Conservation (phyloP, 2,113 vertebrate genomes). For the Patagioenas fasciata region DNA sequence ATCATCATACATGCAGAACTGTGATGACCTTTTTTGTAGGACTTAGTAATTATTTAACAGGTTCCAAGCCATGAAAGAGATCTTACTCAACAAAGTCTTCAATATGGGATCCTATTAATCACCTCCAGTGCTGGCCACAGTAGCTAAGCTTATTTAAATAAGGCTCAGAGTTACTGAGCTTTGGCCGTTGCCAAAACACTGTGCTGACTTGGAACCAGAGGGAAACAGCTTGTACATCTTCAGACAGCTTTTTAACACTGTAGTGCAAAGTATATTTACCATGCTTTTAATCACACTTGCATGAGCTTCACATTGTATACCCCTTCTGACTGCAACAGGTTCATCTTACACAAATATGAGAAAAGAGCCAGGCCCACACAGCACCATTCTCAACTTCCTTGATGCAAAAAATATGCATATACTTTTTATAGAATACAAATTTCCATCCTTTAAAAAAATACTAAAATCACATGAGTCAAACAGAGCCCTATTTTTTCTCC, state of each 20-base stretch:
- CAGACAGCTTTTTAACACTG: background rate
- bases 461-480: background rate
- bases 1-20: fast-evolving
- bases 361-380: background rate
- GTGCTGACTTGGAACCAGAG: background rate
- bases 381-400: background rate
- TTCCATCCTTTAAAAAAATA: background rate
- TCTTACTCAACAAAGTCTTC: background rate
- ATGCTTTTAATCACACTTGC: background rate
- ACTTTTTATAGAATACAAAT: background rate
- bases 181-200: background rate
- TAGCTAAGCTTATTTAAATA: background rate
- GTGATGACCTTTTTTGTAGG: background rate
- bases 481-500: background rate
- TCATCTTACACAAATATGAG: background rate
- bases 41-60: background rate
- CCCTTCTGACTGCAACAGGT: background rate
- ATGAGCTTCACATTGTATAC: background rate
- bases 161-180: background rate
- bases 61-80: background rate
- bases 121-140: background rate
- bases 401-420: background rate
- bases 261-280: background rate
- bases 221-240: background rate
- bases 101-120: background rate